phyloP scores from a whole-genome alignment of 1,140 invertebrate species.

The Oncopodura yosiiana region DNA sequence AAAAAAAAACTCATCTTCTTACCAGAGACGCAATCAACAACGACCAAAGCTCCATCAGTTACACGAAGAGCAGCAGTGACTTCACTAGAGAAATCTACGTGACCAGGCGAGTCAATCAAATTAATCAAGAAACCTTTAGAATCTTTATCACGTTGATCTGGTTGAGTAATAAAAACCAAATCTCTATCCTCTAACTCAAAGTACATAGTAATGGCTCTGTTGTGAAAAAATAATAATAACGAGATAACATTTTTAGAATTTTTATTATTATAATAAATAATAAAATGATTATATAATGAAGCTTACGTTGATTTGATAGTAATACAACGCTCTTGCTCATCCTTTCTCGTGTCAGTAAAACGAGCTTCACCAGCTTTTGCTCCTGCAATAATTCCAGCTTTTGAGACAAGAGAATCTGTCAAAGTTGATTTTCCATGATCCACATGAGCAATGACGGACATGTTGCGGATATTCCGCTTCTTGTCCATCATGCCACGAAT shows the following conservation, averaged over 20 bases:
- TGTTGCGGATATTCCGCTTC: slow-evolving; percentile 98
- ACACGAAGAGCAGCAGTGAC: slow-evolving; percentile 97
- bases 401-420: slow-evolving; percentile 97
- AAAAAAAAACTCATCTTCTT: slow-evolving; percentile 36
- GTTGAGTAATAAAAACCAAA: slow-evolving; percentile 74
- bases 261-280: no score
- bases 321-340: slow-evolving; percentile 99
- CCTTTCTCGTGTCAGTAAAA: slow-evolving; percentile 98
- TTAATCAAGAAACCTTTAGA: slow-evolving; percentile 97
- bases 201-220: slow-evolving; percentile 94
- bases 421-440: slow-evolving; percentile 99
- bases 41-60: slow-evolving; percentile 96
- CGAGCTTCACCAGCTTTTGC: slow-evolving; percentile 97
- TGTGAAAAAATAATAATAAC: slow-evolving; percentile 31
- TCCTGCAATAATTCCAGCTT: slow-evolving; percentile 98
- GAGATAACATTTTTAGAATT: background rate
- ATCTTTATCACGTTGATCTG: slow-evolving; percentile 77
- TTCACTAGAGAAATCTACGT: slow-evolving; percentile 99
- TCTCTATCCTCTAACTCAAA: slow-evolving; percentile 91
- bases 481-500: slow-evolving; percentile 99
- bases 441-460: slow-evolving; percentile 99
- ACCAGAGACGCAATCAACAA: slow-evolving; percentile 99
- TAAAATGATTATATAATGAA: background rate
- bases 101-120: slow-evolving; percentile 96
- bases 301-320: slow-evolving; percentile 99